These are phyloP conservation scores for Hypothenemus hampei DNA, from an alignment of 1,140 invertebrate species.

Conservation along the genomic window DNA sequence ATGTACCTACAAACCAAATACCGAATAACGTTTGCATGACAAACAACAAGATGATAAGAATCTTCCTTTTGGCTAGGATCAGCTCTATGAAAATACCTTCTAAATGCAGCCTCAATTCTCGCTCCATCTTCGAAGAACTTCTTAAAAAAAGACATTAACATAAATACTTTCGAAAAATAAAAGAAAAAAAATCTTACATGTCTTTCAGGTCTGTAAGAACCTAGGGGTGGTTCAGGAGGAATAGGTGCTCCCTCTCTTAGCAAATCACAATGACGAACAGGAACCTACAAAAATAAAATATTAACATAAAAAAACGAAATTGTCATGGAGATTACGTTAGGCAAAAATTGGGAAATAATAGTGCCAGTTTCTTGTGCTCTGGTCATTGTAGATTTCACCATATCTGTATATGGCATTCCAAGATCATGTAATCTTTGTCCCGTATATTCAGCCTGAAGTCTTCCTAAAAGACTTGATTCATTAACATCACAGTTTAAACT, in stretches of 20 bases:
- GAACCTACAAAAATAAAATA: conserved; percentile 39
- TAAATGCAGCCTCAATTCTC: conserved; percentile 94
- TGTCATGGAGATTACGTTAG: conserved; percentile 41
- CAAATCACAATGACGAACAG: conserved; percentile 62
- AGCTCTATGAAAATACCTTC: conserved; percentile 91
- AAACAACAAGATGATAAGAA: conserved; percentile 89
- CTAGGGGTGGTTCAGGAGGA: conserved; percentile 84
- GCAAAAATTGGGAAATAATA: conserved; percentile 69
- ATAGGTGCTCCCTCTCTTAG: conserved; percentile 93
- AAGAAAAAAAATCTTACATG: conserved; percentile 54
- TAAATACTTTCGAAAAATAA: neutral
- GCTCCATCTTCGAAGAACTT: conserved; percentile 94
- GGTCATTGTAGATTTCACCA: conserved; percentile 89
- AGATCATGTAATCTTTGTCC: conserved; percentile 72
- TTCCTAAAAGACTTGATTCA: no score
- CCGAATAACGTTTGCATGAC: conserved; percentile 97
- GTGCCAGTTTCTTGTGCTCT: conserved; percentile 86
- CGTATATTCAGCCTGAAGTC: conserved; percentile 76
- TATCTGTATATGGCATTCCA: conserved; percentile 67
- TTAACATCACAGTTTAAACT: no score
- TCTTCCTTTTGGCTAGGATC: conserved; percentile 73
- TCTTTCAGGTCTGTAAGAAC: conserved; percentile 78
- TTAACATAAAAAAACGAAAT: conserved; percentile 1
- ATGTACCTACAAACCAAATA: conserved; percentile 95
- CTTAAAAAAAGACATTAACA: conserved; percentile 48